phyloP scores from a whole-genome alignment of 2,797 vertebrate species.

The Todus mexicanus region DNA sequence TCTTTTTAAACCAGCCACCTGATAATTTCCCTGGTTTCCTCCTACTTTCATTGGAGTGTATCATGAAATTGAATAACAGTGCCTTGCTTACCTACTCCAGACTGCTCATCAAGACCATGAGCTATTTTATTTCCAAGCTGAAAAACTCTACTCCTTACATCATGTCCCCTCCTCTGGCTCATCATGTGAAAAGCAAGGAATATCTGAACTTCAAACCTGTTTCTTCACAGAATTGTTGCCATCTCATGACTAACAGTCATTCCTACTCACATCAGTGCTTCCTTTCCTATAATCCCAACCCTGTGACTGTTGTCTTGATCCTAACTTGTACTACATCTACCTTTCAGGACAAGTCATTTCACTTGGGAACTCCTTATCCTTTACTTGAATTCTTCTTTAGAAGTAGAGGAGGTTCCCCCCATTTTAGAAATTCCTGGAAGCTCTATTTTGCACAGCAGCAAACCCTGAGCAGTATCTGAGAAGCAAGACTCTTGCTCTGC shows the following conservation, averaged over 20 bases:
- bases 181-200: neutral
- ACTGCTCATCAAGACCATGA: neutral
- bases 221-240: neutral
- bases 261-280: neutral
- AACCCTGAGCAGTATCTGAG: neutral
- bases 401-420: neutral
- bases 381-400: neutral
- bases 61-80: neutral
- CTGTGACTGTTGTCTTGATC: neutral
- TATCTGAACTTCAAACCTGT: neutral
- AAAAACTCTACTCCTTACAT: neutral
- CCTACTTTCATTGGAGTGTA: neutral
- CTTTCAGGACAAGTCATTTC: neutral
- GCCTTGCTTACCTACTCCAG: neutral
- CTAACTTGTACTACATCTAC: neutral
- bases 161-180: neutral
- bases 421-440: neutral
- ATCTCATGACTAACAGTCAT: neutral
- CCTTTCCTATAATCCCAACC: neutral
- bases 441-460: neutral
- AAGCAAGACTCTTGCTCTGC: neutral
- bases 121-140: neutral
- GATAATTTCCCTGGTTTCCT: neutral
- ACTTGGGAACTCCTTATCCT: neutral
- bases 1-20: conserved; percentile 28